Conservation (phyloP, 1,140 invertebrate species). For the Melanaphis sacchari region DNA sequence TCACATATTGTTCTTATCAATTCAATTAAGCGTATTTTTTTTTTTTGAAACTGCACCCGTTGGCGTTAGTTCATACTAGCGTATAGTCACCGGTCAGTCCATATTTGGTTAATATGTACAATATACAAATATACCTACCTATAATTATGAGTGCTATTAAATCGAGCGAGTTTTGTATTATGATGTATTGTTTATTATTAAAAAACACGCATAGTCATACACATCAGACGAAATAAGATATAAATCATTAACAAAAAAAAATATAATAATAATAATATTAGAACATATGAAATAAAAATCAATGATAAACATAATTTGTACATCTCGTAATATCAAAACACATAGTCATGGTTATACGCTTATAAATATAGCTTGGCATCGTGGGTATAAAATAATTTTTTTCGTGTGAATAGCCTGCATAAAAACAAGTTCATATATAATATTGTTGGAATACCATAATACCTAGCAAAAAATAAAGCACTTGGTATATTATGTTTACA, state of each 20-base stretch:
- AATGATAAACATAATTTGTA: neutral
- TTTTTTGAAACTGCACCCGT: neutral
- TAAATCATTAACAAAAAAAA: neutral
- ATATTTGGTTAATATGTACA: slow-evolving; percentile 10
- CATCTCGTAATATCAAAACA: neutral
- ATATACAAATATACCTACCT: neutral
- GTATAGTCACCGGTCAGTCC: neutral
- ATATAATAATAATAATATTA: too few relatives aligned
- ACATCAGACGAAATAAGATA: neutral
- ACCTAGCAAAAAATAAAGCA: too few relatives aligned
- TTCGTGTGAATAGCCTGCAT: too few relatives aligned
- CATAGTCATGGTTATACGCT: neutral
- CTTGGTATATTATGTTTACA: too few relatives aligned
- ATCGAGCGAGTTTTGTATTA: neutral
- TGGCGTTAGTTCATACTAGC: neutral
- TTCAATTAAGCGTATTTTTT: slow-evolving; percentile 14
- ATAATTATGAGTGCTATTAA: slow-evolving; percentile 15
- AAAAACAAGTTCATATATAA: neutral
- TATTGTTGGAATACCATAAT: neutral
- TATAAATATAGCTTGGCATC: neutral
- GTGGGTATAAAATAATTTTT: neutral
- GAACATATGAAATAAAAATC: too few relatives aligned
- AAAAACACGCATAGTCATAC: neutral
- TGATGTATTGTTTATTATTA: slow-evolving; percentile 12
- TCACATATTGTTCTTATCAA: slow-evolving; percentile 8